These are phyloP conservation scores for Choloepus hoffmanni DNA, from an alignment of 2,113 vertebrate species.

Conservation along the genomic window DNA sequence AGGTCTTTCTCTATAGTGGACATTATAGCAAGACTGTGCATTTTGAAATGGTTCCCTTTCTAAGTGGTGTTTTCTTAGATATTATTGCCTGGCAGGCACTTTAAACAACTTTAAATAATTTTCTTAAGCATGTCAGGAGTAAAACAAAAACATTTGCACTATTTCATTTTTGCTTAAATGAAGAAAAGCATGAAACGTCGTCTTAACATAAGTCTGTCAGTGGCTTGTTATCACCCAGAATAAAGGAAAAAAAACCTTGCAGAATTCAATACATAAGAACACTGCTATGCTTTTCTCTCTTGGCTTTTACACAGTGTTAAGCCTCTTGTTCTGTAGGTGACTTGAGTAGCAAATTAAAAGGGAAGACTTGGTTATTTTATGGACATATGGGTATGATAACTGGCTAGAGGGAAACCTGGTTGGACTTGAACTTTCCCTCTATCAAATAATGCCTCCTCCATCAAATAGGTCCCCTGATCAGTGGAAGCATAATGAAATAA, in stretches of 20 bases:
- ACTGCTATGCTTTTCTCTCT: neutral
- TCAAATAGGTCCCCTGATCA: neutral
- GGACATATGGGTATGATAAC: neutral
- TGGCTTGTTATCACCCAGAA: neutral
- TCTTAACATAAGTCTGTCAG: neutral
- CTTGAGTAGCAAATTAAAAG: neutral
- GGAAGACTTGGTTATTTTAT: neutral
- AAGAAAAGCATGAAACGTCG: conserved; percentile 69
- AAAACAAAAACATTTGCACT: conserved; percentile 77
- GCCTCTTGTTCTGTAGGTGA: neutral
- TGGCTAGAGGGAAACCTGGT: neutral
- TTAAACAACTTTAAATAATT: conserved; percentile 79
- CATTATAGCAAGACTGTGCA: conserved; percentile 78
- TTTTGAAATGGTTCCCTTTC: conserved; percentile 82
- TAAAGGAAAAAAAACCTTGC: neutral
- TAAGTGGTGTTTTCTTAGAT: conserved; percentile 80
- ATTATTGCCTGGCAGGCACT: conserved; percentile 68
- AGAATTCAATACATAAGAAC: neutral
- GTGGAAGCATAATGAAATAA: neutral
- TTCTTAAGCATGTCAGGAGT: conserved; percentile 77
- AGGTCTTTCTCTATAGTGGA: conserved; percentile 82
- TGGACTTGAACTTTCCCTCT: neutral
- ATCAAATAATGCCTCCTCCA: neutral
- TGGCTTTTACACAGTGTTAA: neutral
- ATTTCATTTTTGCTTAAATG: conserved; percentile 73